Evolutionary conservation across 2,113 vertebrate genomes (phyloP).

Genomic region (Psophia crepitans): DNA sequence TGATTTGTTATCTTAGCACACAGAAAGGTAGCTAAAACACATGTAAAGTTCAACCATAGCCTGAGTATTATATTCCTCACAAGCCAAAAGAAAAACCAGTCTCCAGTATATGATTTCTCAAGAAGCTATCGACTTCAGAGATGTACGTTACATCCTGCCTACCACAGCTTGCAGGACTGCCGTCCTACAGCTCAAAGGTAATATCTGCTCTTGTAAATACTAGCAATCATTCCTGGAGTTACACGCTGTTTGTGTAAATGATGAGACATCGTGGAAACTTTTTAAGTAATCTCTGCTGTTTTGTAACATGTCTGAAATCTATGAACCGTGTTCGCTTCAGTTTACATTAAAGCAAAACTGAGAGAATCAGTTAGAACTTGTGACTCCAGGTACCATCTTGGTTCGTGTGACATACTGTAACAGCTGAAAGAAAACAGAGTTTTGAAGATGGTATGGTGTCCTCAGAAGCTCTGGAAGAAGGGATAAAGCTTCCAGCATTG

Average conservation of each 20-base stretch:
- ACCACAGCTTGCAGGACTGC: not conserved
- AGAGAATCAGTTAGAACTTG: not conserved
- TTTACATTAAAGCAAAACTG: not conserved
- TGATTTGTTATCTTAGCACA: not conserved
- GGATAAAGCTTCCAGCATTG: not conserved
- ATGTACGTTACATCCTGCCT: not conserved
- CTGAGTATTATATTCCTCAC: not conserved
- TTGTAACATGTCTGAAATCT: not conserved
- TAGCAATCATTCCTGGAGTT: not conserved
- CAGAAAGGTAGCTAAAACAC: not conserved
- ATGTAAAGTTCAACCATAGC: not conserved
- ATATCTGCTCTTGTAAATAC: not conserved
- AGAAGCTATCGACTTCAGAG: not conserved
- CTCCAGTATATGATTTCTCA: not conserved
- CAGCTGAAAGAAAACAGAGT: not conserved
- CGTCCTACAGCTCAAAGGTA: not conserved
- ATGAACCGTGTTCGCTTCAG: not conserved
- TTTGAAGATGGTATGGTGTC: not conserved
- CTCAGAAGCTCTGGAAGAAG: not conserved
- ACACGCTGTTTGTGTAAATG: not conserved
- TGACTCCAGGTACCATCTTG: not conserved
- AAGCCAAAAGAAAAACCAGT: not conserved
- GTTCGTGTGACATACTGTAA: not conserved
- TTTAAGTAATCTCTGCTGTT: not conserved
- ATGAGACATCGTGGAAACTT: not conserved